Base-by-base conservation (phyloP, 2,797 vertebrate species). In the Schizothorax lantsangensis region DNA sequence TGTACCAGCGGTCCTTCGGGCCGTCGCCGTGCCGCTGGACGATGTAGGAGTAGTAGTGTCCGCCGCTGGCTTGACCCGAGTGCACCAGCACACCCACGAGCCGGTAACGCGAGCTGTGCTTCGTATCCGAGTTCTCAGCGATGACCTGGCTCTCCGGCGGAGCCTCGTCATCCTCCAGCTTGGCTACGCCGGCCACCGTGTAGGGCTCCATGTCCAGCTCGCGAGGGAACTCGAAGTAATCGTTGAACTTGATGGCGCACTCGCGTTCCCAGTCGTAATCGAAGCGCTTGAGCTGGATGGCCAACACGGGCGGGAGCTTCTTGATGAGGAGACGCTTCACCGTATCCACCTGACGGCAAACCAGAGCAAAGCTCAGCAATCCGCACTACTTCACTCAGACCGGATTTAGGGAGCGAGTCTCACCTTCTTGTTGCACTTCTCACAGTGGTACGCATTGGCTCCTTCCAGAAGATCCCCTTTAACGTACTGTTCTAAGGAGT, bases 391-490 rank as follows among this genome's bases (percentile, higher is more conserved):
- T 15, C 57, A 5, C 36, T 33, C 59, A 17, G 38, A 38, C 14
- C 23, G 38, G 17, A 5, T 38, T 5, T 10, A 11, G 47, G 6
- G 7, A 74, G 30, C 8, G 26, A 4, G 0, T 2, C 74, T 92
- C 93, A 99, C 98, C 98, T 99, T 99, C 94, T 99, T 99, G 94
- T 99, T 99, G 94, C 98, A 99, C 95, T 99, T 99, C 94, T 99
- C 98, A 96, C 98, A 99, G 96, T 99, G 98, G 95, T 99, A 99
- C 38, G 98, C 98, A 47, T 99, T 99, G 94, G 98, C 98, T 90
- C 98, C 98, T 95, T 99, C 98, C 86, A 99, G 89, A 89, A 99
- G 93, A 93, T 99, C 98, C 93, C 98, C 98, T 95, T 99, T 99
- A 85, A 99, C 98, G 0, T 99, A 99, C 84, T 99, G 98, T 88